A percentile compares a stretch with the other conserved stretches of the same genome.
These are phyloP conservation scores for Eristalis arbustorum DNA, from an alignment of 2,888 invertebrate genomes.

Conservation along the genomic window DNA sequence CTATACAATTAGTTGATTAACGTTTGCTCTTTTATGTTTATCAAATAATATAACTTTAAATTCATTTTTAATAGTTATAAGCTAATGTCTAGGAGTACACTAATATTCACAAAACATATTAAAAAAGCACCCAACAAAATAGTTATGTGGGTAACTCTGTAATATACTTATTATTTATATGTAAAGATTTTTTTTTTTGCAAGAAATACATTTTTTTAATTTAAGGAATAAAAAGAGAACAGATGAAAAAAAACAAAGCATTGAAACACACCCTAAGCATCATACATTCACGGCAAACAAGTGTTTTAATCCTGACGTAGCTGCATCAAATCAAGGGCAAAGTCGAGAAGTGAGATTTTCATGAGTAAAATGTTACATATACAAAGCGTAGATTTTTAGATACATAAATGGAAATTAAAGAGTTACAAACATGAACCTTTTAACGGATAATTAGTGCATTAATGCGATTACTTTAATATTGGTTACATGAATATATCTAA, in stretches of 20 bases:
- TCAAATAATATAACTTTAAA: constrained; percentile 31
- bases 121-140: constrained; percentile 41
- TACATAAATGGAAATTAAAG: constrained; percentile 29
- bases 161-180: constrained; percentile 70
- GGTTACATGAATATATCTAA: constrained; percentile 49
- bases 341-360: constrained; percentile 3
- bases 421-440: constrained; percentile 11
- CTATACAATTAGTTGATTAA: constrained; percentile 41
- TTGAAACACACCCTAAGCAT: not conserved
- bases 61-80: constrained; percentile 56
- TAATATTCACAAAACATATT: constrained; percentile 51
- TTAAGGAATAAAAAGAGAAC: constrained; percentile 2
- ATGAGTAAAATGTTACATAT: constrained; percentile 38
- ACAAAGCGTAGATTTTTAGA: constrained; percentile 51
- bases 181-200: constrained; percentile 60
- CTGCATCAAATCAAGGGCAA: constrained; percentile 11
- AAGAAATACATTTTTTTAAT: constrained; percentile 9
- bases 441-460: constrained; percentile 40
- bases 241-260: not conserved
- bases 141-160: constrained; percentile 52
- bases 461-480: constrained; percentile 49
- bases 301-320: constrained; percentile 19
- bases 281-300: constrained; percentile 17
- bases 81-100: constrained; percentile 56
- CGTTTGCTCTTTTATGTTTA: constrained; percentile 49